These are phyloP conservation scores for Denticeps clupeoides DNA, from an alignment of 2,797 vertebrate genomes.

Conservation along the genomic window DNA sequence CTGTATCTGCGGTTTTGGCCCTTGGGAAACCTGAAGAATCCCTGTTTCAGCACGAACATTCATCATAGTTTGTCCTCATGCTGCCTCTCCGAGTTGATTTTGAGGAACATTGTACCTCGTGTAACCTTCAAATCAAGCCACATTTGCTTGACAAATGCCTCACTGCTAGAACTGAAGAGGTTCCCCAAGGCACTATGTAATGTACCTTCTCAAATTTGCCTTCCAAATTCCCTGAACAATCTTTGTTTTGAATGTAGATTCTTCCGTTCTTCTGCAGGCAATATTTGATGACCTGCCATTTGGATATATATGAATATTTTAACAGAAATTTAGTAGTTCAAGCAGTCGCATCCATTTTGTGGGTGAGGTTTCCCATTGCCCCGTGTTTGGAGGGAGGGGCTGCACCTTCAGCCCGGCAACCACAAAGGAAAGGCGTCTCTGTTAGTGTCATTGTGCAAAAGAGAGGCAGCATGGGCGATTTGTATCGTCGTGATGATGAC, in stretches of 20 bases:
- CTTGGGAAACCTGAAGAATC: conserved; percentile 29
- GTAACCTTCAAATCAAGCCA: conserved; percentile 40
- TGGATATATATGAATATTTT: too few relatives aligned
- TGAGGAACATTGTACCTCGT: conserved; percentile 34
- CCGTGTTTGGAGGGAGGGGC: conserved; percentile 16
- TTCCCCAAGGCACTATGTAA: background rate
- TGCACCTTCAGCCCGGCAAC: too few relatives aligned
- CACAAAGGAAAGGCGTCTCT: conserved; percentile 4
- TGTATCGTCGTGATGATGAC: too few relatives aligned
- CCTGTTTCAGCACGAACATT: conserved; percentile 18
- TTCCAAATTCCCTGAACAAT: background rate
- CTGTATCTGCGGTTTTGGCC: conserved; percentile 59
- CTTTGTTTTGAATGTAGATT: background rate
- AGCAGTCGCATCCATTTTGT: background rate
- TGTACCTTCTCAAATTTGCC: background rate
- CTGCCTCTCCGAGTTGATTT: conserved; percentile 16
- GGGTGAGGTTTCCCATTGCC: conserved; percentile 1
- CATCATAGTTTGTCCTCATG: conserved; percentile 2
- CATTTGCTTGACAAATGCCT: conserved; percentile 24
- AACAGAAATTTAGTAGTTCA: too few relatives aligned
- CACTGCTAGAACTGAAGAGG: background rate
- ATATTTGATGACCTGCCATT: too few relatives aligned
- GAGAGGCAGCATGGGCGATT: too few relatives aligned
- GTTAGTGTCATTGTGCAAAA: too few relatives aligned
- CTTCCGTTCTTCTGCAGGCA: too few relatives aligned